Evolutionary conservation across 2,113 vertebrate genomes (phyloP).

Genomic region (Heterocephalus glaber): DNA sequence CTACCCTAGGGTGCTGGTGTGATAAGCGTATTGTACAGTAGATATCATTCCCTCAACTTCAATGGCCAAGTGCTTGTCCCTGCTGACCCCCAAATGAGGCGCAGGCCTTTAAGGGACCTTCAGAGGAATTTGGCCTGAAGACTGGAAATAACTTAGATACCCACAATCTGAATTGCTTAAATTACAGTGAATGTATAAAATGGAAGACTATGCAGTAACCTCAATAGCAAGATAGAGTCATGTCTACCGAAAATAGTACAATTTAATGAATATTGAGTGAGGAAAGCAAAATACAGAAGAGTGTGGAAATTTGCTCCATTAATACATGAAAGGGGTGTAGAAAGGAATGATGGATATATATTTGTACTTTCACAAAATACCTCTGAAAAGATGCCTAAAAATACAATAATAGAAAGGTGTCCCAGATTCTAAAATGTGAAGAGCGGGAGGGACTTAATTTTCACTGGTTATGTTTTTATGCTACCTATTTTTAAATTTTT

Average conservation of each 20-base stretch:
- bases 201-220: background rate
- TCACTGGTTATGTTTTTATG: background rate
- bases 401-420: background rate
- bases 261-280: background rate
- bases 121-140: background rate
- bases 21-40: background rate
- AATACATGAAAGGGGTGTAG: background rate
- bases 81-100: background rate
- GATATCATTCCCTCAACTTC: background rate
- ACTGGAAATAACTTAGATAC: background rate
- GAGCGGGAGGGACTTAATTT: background rate
- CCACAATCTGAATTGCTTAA: background rate
- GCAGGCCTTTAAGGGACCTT: background rate
- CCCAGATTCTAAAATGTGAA: background rate
- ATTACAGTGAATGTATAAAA: background rate
- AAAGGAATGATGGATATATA: background rate
- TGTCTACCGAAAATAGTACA: background rate
- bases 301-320: background rate
- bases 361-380: background rate
- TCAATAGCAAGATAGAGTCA: background rate
- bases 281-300: background rate
- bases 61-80: background rate
- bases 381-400: background rate
- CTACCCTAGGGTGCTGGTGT: background rate
- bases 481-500: background rate